Base-by-base conservation (phyloP, 2,888 invertebrate species). In the Sarcophaga rosellei region DNA sequence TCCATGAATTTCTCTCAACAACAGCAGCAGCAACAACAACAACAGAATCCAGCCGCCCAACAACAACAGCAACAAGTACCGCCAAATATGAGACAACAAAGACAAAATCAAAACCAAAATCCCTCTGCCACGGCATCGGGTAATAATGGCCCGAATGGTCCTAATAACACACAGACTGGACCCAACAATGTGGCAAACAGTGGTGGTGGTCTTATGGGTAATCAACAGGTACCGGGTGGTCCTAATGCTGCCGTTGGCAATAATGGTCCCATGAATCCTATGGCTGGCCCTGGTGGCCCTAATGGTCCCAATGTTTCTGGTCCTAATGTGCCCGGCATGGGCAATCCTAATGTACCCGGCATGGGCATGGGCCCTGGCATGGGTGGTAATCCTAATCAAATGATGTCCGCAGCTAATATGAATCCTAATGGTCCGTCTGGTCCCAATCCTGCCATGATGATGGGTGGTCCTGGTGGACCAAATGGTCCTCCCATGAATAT, bases 1-100 rank as follows among this genome's bases (percentile, higher is more conserved):
- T 97, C 97, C 88, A 97, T 97, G 92, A 97, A 96, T 94, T 97
- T 97, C 93, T 96, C 96, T 44, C 97, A 97, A 91, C 96, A 96
- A 90, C 81, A 81, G 44, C 81, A 73, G 23, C 89, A 88, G 77
- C 89, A 88, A 53, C 89, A 88, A 75, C 89, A 88, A 53, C 96
- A 96, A 91, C 96, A 90, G 61, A 89, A 90, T 62, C 89, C 89
- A 85, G 94, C 94, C 87, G 94, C 94, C 87, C 91, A 90, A 45
- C 91, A 90, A 47, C 91, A 91, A 69, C 92, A 90, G 44, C 93
- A 93, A 89, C 91, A 91, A 79, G 91, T 91, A 85, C 92, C 91
- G 86, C 91, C 91, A 47, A 92, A 91, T 63, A 90, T 92, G 91
- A 90, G 92, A 77, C 92, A 92, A 77, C 92, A 92, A 88, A 91